These are phyloP conservation scores for Prolemur simus DNA, from an alignment of 2,113 vertebrate genomes.

Conservation along the genomic window DNA sequence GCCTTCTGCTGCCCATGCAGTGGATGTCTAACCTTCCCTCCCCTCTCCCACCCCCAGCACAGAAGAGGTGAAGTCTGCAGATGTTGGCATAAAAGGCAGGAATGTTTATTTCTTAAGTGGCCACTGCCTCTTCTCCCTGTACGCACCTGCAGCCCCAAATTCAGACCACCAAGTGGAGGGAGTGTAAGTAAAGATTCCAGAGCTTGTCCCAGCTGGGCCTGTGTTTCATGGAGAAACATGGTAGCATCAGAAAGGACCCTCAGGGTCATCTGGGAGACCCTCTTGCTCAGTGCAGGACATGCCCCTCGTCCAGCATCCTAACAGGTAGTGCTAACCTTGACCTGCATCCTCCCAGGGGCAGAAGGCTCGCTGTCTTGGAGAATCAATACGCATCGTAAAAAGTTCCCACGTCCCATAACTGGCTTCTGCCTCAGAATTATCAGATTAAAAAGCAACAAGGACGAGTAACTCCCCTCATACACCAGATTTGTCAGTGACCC, in stretches of 20 bases:
- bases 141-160: not conserved
- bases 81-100: not conserved
- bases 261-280: not conserved
- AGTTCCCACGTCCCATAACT: not conserved
- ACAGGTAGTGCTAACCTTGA: not conserved
- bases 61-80: not conserved
- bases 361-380: not conserved
- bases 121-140: not conserved
- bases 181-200: not conserved
- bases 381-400: not conserved
- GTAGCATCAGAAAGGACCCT: not conserved
- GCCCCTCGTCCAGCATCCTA: not conserved
- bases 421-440: not conserved
- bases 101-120: not conserved
- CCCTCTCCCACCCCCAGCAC: not conserved
- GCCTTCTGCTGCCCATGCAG: not conserved
- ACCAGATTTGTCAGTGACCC: not conserved
- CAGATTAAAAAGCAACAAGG: not conserved
- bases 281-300: not conserved
- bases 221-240: not conserved
- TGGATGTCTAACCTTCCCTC: not conserved
- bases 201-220: not conserved
- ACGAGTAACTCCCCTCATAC: not conserved
- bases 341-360: not conserved
- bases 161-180: not conserved